Percentiles rank a stretch among this genome's conserved stretches.
phyloP scores from a whole-genome alignment of 2,113 vertebrate genomes.

The Coturnix japonica region DNA sequence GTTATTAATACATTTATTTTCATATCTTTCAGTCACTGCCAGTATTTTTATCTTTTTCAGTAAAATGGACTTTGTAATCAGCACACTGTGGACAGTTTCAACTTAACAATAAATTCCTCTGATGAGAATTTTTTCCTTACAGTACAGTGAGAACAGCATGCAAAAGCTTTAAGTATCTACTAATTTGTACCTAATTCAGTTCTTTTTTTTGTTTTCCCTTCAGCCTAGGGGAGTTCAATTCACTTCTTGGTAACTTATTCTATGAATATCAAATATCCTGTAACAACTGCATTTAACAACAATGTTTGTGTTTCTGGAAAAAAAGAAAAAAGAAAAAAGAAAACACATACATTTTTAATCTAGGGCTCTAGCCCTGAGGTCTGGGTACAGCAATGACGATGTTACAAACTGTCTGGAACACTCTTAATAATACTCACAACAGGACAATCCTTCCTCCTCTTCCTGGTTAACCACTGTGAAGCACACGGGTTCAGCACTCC shows the following conservation, averaged over 20 bases:
- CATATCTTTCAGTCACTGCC: background rate
- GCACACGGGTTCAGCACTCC: background rate
- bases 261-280: background rate
- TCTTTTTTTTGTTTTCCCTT: background rate
- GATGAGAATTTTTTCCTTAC: background rate
- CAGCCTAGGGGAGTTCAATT: background rate
- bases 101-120: background rate
- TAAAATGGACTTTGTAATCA: background rate
- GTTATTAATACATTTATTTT: background rate
- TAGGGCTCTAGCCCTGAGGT: background rate
- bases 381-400: background rate
- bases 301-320: background rate
- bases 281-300: background rate
- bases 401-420: background rate
- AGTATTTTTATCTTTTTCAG: background rate
- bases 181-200: background rate
- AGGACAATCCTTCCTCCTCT: background rate
- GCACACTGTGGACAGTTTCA: background rate
- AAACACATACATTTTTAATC: fast-evolving
- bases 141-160: background rate
- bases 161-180: background rate
- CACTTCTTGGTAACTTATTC: background rate
- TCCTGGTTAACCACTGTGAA: background rate
- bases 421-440: background rate
- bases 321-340: background rate